Base-by-base conservation (phyloP, 2,113 vertebrate species). In the Spea multiplicata region DNA sequence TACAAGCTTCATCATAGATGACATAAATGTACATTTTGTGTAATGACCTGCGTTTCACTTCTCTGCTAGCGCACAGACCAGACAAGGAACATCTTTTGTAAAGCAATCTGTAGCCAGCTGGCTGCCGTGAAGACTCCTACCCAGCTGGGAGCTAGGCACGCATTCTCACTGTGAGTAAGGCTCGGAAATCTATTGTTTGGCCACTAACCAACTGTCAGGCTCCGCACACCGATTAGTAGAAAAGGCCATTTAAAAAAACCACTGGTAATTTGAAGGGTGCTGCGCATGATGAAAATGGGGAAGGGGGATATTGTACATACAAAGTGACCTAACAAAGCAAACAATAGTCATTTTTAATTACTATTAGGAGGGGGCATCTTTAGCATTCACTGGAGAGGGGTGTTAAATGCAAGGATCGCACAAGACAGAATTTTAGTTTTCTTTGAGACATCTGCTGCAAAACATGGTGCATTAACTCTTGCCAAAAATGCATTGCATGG, bases 91-190 rank as follows among this genome's bases (percentile, higher is more conserved):
- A 13, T 48, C 14, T 61, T 65, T n/a, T 52, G 16, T 73, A 5
- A 55, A 6, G 47, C 45, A 81, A 80, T 83, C n/a, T 45, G 4
- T 0, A 57, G 53, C 12, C 80, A 82, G 75, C 68, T 84, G 48
- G 66, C 47, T 12, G 16, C 67, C 50, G 73, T 55, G 50, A 77
- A 79, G 55, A 55, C 50, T 73, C 71, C 53, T 83, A 81, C 45
- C 57, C 64, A 83, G 80, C 74, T 66, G 62, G 73, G 66, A 76
- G 66, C 76, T 61, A 82, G 78, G 74, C 66, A 67, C 46, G 67
- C 81, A 79, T 71, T 64, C 47, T 84, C 53, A 64, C 69, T 66
- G 0, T 6, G 55, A 47, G 53, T 68, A 76, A 62, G 71, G 48
- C 6, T 14, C 45, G 1, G 80, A 8, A 17, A 74, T 44, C 69